These are phyloP conservation scores for Scomber colias DNA, from an alignment of 2,113 vertebrate genomes.

Conservation along the genomic window DNA sequence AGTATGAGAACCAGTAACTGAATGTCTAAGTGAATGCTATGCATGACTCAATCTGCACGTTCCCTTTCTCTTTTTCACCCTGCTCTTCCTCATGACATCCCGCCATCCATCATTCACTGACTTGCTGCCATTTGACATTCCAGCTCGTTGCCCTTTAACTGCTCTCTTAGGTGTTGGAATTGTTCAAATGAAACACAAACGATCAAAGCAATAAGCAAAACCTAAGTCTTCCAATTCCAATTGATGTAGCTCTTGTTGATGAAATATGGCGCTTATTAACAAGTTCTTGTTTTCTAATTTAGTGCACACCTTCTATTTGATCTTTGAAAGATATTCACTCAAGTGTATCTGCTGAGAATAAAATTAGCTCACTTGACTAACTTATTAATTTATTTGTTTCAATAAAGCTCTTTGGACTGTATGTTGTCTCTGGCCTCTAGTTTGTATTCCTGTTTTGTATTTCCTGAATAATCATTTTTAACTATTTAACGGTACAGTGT, in stretches of 20 bases:
- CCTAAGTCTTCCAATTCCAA: conserved; percentile 75
- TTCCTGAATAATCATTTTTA: neutral
- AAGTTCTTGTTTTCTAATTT: conserved; percentile 67
- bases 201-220: conserved; percentile 80
- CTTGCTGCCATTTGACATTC: conserved; percentile 82
- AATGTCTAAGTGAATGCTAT: conserved; percentile 78
- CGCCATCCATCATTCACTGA: conserved; percentile 60
- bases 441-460: neutral
- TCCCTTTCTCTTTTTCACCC: conserved; percentile 59
- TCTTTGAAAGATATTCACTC: conserved; percentile 63
- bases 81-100: conserved; percentile 51
- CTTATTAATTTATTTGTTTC: conserved; percentile 96
- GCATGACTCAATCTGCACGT: conserved; percentile 84
- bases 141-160: conserved; percentile 73
- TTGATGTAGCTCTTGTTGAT: conserved; percentile 58
- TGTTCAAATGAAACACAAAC: conserved; percentile 64
- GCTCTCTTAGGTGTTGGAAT: conserved; percentile 66
- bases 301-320: conserved; percentile 73
- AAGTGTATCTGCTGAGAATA: conserved; percentile 66
- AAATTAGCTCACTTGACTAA: conserved; percentile 92
- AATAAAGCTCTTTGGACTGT: conserved; percentile 93
- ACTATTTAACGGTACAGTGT: too few relatives aligned
- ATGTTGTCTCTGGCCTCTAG: conserved; percentile 29
- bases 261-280: conserved; percentile 42
- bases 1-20: conserved; percentile 63